Base-by-base conservation (phyloP, 1,140 invertebrate genomes). In the Euura saliciscinereae region DNA sequence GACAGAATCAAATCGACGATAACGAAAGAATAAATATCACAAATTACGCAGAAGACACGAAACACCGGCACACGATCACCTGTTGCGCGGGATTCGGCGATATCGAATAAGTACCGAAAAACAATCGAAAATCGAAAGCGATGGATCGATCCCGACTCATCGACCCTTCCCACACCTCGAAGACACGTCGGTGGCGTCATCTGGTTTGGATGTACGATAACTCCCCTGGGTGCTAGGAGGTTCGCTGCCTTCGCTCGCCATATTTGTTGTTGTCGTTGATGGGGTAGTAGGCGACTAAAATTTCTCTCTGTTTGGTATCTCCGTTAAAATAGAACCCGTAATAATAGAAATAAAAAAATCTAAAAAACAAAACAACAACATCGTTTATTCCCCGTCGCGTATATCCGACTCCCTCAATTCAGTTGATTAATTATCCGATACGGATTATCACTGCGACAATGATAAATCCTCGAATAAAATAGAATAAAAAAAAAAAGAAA, bases 241-340 rank as follows among this genome's bases (percentile, higher is more conserved):
- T 65, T 73, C 66, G 66, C 66, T 66, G 45, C n/a, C n/a, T 6
- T 51, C 72, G 81, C 80, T 87, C 87, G 89, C 89, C 89, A 90
- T 90, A 89, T 89, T 90, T 90, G 89, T 90, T 90, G 84, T 89
- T 89, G 86, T 90, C 86, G 85, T 86, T 83, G 82, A 88, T 88
- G 86, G 87, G 86, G 87, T 85, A 88, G 87, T 85, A 88, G 87
- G 84, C 82, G 80, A 81, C 76, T 68, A 71, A 77, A 75, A 59
- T 59, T 59, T 59, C 6, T 28, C 8, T 59, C 51, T n/a, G 51
- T 59, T 59, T 59, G 6, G 51, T 59, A 59, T n/a, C 4, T 28
- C 28, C 28, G 28, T 28, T 28, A 28, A 28, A 28, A 28, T 28
- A 28, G 28, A 28, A 28, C 28, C 28, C 28, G 28, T 28, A 28